phyloP scores from a whole-genome alignment of 2,113 vertebrate species.

The Cheirogaleus medius region DNA sequence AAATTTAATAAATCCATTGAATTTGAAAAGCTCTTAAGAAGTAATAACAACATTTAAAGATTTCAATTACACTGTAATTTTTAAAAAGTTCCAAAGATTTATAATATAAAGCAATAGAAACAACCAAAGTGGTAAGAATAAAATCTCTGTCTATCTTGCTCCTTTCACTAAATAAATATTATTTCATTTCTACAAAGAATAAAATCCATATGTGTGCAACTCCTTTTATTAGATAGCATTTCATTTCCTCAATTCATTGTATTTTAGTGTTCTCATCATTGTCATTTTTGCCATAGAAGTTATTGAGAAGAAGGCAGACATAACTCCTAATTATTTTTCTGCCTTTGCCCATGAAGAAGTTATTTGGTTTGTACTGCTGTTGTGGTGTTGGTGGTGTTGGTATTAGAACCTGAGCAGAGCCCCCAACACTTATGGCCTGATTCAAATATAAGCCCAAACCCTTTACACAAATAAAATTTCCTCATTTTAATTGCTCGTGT shows the following conservation, averaged over 20 bases:
- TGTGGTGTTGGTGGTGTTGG: neutral
- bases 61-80: neutral
- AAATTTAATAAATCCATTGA: neutral
- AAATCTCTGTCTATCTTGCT: neutral
- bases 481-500: slow-evolving; percentile 65
- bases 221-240: neutral
- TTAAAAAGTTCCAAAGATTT: neutral
- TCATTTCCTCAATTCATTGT: neutral
- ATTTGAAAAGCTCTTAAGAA: neutral
- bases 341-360: neutral
- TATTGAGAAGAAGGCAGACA: neutral
- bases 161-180: neutral
- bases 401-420: neutral
- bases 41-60: neutral
- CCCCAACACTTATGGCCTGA: neutral
- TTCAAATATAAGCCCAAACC: slow-evolving; percentile 45
- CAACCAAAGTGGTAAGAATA: neutral
- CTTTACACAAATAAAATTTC: slow-evolving; percentile 53
- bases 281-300: neutral
- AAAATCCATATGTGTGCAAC: neutral
- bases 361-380: neutral
- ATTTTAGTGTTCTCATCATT: neutral
- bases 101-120: neutral
- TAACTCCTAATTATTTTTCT: neutral
- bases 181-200: slow-evolving; percentile 3